Evolutionary conservation across 2,797 vertebrate genomes (phyloP).

Genomic region (Lagorchestes hirsutus): DNA sequence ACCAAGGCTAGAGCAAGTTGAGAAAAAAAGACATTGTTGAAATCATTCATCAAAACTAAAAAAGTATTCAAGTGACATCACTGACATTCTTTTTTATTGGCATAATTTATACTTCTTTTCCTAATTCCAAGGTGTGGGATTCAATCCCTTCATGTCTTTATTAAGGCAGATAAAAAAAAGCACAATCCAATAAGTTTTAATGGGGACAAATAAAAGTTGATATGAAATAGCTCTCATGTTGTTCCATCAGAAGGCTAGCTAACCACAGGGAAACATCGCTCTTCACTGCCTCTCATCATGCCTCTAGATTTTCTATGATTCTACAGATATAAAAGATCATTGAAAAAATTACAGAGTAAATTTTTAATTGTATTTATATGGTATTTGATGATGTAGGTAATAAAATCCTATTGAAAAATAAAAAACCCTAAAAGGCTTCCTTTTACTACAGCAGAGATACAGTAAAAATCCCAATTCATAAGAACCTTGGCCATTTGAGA

Average conservation of each 20-base stretch:
- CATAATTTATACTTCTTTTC: not conserved
- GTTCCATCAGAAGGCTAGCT: constrained; percentile 1
- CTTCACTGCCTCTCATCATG: constrained; percentile 30
- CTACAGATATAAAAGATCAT: not conserved
- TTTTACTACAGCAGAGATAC: not conserved
- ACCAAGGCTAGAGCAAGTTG: constrained; percentile 10
- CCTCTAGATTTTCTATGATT: constrained; percentile 47
- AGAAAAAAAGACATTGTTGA: constrained; percentile 29
- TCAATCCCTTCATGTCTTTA: not conserved
- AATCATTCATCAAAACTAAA: constrained; percentile 36
- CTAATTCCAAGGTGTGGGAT: not conserved
- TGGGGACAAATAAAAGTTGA: not conserved
- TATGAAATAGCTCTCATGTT: constrained; percentile 4
- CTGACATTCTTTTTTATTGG: constrained; percentile 10
- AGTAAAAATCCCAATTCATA: not conserved
- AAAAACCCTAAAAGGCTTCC: constrained; percentile 12
- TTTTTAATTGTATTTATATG: constrained; percentile 41
- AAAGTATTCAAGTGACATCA: constrained; percentile 20
- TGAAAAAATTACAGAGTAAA: not conserved
- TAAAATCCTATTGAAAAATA: constrained; percentile 24
- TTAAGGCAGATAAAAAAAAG: constrained; percentile 22
- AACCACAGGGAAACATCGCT: not conserved
- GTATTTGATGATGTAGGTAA: not conserved
- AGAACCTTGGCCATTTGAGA: not conserved
- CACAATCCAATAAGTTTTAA: constrained; percentile 1